Conservation (phyloP, 2,888 invertebrate genomes). For the Ischnus inquisitorius region DNA sequence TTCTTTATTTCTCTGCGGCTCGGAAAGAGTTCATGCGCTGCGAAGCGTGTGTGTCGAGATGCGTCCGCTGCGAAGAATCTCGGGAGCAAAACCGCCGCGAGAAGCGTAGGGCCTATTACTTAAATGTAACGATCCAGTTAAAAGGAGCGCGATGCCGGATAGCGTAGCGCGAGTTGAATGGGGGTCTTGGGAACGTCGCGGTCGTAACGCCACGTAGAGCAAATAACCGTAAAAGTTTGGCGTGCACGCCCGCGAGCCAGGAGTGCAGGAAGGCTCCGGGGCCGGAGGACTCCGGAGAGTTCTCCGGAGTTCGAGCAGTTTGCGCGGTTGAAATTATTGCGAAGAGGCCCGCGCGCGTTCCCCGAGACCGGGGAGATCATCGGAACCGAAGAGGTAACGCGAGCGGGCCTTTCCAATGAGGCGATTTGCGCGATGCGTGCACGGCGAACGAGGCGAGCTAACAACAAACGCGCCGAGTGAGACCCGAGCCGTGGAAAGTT, state of each 20-base stretch:
- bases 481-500: constrained; percentile 66
- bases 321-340: not conserved
- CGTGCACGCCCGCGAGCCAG: constrained; percentile 27
- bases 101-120: constrained; percentile 47
- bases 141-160: constrained; percentile 1
- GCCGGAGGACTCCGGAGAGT: not conserved
- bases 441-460: not conserved
- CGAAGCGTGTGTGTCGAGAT: not conserved
- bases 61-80: not conserved
- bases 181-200: constrained; percentile 45
- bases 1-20: not conserved
- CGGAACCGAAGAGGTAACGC: not conserved
- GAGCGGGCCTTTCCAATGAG: not conserved
- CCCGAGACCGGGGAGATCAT: not conserved
- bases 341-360: not conserved
- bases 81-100: not conserved
- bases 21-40: not conserved
- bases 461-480: constrained; percentile 6
- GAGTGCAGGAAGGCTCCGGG: not conserved
- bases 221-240: constrained; percentile 64
- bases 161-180: constrained; percentile 39
- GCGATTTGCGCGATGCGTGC: not conserved
- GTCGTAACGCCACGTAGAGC: constrained; percentile 58
- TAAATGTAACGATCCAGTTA: constrained; percentile 29
- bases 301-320: not conserved